A percentile compares a stretch with the other conserved stretches of the same genome.
Conservation (phyloP, 2,888 invertebrate genomes). For the Drosophila trichaetosa region DNA sequence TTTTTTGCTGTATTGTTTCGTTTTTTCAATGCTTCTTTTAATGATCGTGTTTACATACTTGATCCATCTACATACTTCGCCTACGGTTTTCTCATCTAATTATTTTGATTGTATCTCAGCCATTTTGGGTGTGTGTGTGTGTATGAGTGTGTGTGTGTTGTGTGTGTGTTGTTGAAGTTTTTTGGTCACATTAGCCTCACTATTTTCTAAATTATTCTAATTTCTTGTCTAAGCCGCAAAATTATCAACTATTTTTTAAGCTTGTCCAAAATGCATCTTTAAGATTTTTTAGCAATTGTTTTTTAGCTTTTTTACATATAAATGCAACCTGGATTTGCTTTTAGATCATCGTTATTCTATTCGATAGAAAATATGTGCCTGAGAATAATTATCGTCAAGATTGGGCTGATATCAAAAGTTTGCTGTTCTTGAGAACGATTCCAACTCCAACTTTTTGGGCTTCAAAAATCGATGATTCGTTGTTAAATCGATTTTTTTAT, state of each 20-base stretch:
- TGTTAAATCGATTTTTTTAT: neutral
- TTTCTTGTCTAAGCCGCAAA: neutral
- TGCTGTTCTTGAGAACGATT: neutral
- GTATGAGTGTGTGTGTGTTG: neutral
- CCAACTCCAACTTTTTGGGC: neutral
- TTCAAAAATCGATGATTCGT: neutral
- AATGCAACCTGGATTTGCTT: neutral
- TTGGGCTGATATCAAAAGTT: neutral
- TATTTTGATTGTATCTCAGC: slow-evolving; percentile 45
- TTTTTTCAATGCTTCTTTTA: slow-evolving; percentile 66
- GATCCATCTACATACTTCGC: slow-evolving; percentile 58
- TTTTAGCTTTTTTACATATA: neutral
- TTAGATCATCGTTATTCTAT: too few species aligned
- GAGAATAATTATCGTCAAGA: neutral
- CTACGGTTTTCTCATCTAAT: slow-evolving; percentile 58
- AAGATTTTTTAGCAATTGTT: neutral
- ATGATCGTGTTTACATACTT: slow-evolving; percentile 76
- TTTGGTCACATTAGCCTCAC: slow-evolving; percentile 4
- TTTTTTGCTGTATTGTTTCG: slow-evolving; percentile 50
- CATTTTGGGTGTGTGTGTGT: slow-evolving; percentile 21
- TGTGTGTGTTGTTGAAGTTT: slow-evolving; percentile 10
- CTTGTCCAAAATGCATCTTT: neutral
- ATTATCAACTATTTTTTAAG: neutral
- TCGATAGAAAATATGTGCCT: neutral
- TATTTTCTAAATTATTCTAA: neutral